These are phyloP conservation scores for Helicolenus hilgendorfi DNA, from an alignment of 2,797 vertebrate species.

Conservation along the genomic window DNA sequence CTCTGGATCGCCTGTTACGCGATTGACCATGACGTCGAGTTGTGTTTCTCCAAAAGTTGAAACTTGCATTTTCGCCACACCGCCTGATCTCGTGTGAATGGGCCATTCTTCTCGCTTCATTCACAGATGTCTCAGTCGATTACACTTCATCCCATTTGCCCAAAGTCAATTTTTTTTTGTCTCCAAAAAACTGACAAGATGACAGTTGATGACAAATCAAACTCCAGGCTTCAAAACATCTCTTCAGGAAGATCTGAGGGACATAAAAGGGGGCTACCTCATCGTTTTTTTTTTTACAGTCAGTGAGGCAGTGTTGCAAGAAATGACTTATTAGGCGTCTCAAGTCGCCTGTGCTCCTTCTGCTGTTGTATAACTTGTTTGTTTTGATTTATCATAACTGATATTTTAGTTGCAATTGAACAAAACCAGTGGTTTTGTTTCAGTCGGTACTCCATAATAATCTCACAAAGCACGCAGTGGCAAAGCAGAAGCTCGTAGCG, in stretches of 20 bases:
- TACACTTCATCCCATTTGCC: background rate
- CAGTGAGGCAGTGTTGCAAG: background rate
- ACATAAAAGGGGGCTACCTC: background rate
- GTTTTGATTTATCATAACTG: background rate
- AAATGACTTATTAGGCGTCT: background rate
- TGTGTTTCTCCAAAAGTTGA: too few species aligned
- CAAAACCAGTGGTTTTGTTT: conserved; percentile 14
- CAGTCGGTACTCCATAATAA: background rate
- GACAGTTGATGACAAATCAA: conserved; percentile 31
- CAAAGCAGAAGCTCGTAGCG: background rate
- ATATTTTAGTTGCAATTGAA: conserved; percentile 4
- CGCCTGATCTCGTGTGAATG: too few species aligned
- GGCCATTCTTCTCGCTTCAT: background rate
- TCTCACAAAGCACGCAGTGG: background rate
- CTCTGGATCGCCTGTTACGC: too few species aligned
- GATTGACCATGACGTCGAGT: too few species aligned
- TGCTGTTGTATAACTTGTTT: background rate
- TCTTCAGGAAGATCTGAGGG: conserved; percentile 5
- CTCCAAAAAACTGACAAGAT: conserved; percentile 23
- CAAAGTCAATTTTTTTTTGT: background rate
- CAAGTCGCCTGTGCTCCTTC: background rate
- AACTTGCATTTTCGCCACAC: too few species aligned
- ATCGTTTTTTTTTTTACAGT: background rate
- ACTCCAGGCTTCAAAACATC: conserved; percentile 10
- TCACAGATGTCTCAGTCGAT: conserved; percentile 27